Evolutionary conservation across 2,113 vertebrate species (phyloP).

Genomic region (Neolamprologus variostigma): DNA sequence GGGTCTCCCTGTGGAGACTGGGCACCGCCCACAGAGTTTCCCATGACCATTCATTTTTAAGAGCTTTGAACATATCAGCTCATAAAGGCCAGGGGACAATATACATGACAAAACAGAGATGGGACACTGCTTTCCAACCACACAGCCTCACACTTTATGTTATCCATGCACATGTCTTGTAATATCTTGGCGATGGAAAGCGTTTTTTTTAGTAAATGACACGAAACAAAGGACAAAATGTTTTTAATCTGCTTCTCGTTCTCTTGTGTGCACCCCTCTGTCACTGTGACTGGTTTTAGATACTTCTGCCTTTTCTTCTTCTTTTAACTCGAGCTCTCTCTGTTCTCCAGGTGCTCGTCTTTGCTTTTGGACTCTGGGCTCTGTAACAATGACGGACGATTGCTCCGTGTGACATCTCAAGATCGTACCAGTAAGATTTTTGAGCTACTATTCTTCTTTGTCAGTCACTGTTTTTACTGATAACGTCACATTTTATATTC

Average conservation of each 20-base stretch:
- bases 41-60: conserved; percentile 57
- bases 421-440: not conserved
- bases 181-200: not conserved
- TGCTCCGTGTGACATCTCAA: not conserved
- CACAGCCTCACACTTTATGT: not conserved
- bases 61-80: conserved; percentile 26
- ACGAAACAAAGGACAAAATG: not conserved
- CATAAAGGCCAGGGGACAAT: conserved; percentile 23
- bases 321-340: not conserved
- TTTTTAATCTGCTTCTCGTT: not conserved
- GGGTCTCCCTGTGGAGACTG: conserved; percentile 33
- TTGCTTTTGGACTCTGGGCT: not conserved
- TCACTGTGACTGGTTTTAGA: not conserved
- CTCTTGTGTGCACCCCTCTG: not conserved
- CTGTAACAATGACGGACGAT: not conserved
- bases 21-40: conserved; percentile 53
- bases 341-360: not conserved
- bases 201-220: not conserved
- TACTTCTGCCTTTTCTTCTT: not conserved
- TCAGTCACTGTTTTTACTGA: not conserved
- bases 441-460: not conserved
- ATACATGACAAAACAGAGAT: conserved; percentile 12
- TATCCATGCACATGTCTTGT: not conserved
- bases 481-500: not conserved
- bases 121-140: not conserved